Conservation (phyloP, 2,888 invertebrate species). For the Hanleya hanleyi region DNA sequence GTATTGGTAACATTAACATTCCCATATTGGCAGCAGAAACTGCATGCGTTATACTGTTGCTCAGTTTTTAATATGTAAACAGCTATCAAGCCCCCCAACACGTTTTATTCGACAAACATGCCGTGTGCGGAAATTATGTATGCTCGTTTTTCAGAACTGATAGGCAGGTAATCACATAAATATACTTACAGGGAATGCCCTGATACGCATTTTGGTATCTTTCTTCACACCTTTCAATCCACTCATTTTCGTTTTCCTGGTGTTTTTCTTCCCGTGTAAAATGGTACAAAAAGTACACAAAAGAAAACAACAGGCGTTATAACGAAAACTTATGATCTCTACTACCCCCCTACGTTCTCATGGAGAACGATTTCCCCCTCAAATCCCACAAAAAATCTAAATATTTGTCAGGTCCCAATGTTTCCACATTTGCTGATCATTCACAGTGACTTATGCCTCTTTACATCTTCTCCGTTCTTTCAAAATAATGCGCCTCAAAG, state of each 20-base stretch:
- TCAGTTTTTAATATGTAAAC: no score
- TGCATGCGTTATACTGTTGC: no score
- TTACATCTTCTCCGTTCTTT: no score
- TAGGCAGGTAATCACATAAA: not conserved
- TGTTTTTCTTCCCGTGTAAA: not conserved
- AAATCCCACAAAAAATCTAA: no score
- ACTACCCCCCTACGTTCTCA: not conserved
- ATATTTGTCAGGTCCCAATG: no score
- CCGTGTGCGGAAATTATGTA: no score
- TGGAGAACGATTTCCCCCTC: not conserved
- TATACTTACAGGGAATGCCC: constrained; percentile 95
- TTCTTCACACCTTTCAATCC: constrained; percentile 58
- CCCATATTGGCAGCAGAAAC: constrained; percentile 20
- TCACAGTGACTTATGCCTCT: no score
- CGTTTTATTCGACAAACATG: no score
- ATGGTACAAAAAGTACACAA: not conserved
- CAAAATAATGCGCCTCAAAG: no score
- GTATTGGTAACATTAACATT: no score
- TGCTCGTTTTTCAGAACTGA: no score
- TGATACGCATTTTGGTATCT: constrained; percentile 91
- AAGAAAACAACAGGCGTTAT: not conserved
- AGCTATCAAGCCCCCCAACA: not conserved
- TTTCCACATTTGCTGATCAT: no score
- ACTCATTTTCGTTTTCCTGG: constrained; percentile 53
- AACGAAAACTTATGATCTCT: not conserved